Base-by-base conservation (phyloP, 1,140 invertebrate genomes). In the Cotesia glomerata region DNA sequence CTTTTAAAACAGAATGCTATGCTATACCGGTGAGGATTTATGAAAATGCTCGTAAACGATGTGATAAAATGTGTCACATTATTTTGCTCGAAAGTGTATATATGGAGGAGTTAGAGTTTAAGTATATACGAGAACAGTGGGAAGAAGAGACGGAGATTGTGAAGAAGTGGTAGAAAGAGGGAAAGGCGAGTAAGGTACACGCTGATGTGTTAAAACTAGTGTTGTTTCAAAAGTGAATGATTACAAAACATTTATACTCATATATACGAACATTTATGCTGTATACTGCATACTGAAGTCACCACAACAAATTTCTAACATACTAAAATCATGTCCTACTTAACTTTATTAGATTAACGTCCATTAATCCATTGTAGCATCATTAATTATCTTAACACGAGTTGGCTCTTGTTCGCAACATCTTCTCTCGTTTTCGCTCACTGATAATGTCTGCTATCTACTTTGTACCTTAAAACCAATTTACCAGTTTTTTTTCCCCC, bases 321-420 rank as follows among this genome's bases (percentile, higher is more conserved):
- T 35, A 52, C 65, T 18, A 9, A 49, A 49, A 51, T 36, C 34
- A 5, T 63, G 65, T 62, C 45, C 45, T 59, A 73, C 71, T 73
- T 73, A 45, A 69, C 39, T 68, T 62, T 69, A 73, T 69, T 73
- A 54, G 66, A 69, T 73, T 73, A 69, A 73, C 72, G 59, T 73
- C 66, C 72, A 73, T 73, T 73, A 73, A 73, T 36, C 34, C 59
- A 49, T 45, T 13, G 35, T 45, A 63, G 14, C 56, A 73, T 69
- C 72, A 69, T 73, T 69, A 73, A 73, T 73, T 73, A 73, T 59
- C 63, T 52, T 56, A 63, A 58, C 14, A 11, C 9, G 56, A 58
- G 72, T 69, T 26, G 26, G 26, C 16, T 69, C 59, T 52, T n/a
- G 16, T 32, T 63, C 62, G 7, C 39, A 45, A 9, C 11, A 7